These are phyloP conservation scores for Pseudomyrmex gracilis DNA, from an alignment of 1,140 invertebrate genomes.

Conservation along the genomic window DNA sequence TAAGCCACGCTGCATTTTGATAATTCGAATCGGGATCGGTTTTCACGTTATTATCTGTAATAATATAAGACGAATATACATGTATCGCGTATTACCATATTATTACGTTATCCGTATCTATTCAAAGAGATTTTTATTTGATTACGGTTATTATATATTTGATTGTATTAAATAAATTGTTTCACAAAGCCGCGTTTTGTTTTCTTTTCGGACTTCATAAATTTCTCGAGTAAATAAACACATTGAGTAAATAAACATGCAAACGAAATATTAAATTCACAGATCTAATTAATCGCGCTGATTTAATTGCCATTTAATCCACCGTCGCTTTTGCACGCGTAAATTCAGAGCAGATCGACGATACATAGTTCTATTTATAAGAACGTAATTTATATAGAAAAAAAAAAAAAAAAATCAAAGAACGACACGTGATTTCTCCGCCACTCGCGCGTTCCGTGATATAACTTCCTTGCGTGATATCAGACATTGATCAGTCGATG, in stretches of 20 bases:
- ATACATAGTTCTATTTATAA: not conserved
- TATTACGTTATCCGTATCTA: slow-evolving; percentile 6
- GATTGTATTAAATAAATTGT: not conserved
- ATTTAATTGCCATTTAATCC: slow-evolving; percentile 1
- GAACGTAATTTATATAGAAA: not conserved
- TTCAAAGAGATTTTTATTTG: not conserved
- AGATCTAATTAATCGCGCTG: no score
- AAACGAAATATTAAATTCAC: no score
- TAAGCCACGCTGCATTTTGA: not conserved
- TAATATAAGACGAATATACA: slow-evolving; percentile 2
- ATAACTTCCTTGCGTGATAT: slow-evolving; percentile 13
- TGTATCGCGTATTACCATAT: not conserved
- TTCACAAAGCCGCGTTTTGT: not conserved
- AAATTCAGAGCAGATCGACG: not conserved
- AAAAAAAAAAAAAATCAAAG: slow-evolving; percentile 4
- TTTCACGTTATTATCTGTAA: not conserved
- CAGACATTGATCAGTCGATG: slow-evolving; percentile 11
- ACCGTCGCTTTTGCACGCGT: not conserved
- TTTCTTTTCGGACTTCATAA: not conserved
- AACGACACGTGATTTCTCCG: not conserved
- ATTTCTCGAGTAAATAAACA: no score
- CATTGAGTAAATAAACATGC: no score
- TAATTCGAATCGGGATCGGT: not conserved
- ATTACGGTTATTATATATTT: not conserved
- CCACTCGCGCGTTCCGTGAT: slow-evolving; percentile 3